These are phyloP conservation scores for Stomorhina lunata DNA, from an alignment of 2,888 invertebrate species.

Conservation along the genomic window DNA sequence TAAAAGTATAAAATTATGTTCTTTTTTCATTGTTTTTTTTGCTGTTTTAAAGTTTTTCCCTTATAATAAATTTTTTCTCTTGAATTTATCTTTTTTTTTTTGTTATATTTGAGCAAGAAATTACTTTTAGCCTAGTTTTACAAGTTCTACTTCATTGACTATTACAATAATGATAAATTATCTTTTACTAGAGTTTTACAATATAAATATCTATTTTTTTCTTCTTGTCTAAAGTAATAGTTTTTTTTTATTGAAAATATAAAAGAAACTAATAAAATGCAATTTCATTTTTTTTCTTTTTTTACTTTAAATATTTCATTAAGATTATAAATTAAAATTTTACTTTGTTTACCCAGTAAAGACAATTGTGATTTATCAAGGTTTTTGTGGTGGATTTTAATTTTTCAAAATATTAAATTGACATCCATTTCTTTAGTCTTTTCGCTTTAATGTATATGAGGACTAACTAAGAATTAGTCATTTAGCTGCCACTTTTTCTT, in stretches of 20 bases:
- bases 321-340: slow-evolving; percentile 36
- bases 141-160: slow-evolving; percentile 64
- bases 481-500: slow-evolving; percentile 1
- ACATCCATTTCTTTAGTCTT: slow-evolving; percentile 30
- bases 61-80: background rate
- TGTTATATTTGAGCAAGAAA: slow-evolving; percentile 46
- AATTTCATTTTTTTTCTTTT: background rate
- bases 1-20: slow-evolving; percentile 34
- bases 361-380: slow-evolving; percentile 44
- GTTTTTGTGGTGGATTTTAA: slow-evolving; percentile 38
- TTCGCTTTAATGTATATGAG: background rate
- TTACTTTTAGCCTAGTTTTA: slow-evolving; percentile 64
- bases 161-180: slow-evolving; percentile 63
- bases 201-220: background rate
- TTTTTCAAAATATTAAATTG: slow-evolving; percentile 54
- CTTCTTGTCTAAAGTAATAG: background rate
- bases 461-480: background rate
- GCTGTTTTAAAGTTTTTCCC: slow-evolving; percentile 24
- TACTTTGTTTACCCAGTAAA: background rate
- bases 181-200: slow-evolving; percentile 21
- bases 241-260: slow-evolving; percentile 29
- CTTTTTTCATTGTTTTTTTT: slow-evolving; percentile 16
- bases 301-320: slow-evolving; percentile 33
- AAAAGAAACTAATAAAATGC: background rate
- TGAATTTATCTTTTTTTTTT: background rate